Evolutionary conservation across 1,140 invertebrate species (phyloP).

Genomic region (Caerostris darwini): DNA sequence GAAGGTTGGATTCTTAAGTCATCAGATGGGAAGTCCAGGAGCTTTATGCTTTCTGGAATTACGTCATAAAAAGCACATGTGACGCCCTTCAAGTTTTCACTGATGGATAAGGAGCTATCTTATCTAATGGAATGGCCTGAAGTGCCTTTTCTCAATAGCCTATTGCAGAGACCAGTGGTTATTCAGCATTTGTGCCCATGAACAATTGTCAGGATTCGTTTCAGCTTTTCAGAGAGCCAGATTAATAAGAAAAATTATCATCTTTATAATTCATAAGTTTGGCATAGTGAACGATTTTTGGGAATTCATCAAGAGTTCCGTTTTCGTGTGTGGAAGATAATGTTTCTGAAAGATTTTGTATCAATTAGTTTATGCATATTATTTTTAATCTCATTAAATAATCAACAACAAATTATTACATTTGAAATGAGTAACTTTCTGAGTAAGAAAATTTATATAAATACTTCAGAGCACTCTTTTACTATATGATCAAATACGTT

Average conservation of each 20-base stretch:
- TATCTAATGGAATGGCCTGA: constrained; percentile 76
- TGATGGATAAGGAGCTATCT: constrained; percentile 78
- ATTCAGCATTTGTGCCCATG: constrained; percentile 44
- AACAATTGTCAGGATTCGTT: constrained; percentile 44
- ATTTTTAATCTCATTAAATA: no score
- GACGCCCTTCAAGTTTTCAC: constrained; percentile 77
- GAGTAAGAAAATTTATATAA: no score
- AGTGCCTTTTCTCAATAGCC: constrained; percentile 65
- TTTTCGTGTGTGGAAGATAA: no score
- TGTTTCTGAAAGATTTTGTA: no score
- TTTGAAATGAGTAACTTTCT: no score
- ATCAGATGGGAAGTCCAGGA: constrained; percentile 72
- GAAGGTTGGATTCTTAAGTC: constrained; percentile 75
- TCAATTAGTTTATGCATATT: no score
- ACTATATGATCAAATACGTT: no score
- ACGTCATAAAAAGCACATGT: constrained; percentile 78
- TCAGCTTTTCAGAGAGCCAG: neutral
- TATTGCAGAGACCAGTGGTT: constrained; percentile 68
- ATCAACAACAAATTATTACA: no score
- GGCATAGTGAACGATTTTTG: no score
- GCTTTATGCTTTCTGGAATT: constrained; percentile 77
- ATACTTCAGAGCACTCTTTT: no score
- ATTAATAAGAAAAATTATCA: neutral
- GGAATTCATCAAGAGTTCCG: no score
- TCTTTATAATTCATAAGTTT: neutral